A percentile compares a stretch with the other conserved stretches of the same genome.
These are phyloP conservation scores for Coenobita brevimanus DNA, from an alignment of 1,140 invertebrate species.

Conservation along the genomic window DNA sequence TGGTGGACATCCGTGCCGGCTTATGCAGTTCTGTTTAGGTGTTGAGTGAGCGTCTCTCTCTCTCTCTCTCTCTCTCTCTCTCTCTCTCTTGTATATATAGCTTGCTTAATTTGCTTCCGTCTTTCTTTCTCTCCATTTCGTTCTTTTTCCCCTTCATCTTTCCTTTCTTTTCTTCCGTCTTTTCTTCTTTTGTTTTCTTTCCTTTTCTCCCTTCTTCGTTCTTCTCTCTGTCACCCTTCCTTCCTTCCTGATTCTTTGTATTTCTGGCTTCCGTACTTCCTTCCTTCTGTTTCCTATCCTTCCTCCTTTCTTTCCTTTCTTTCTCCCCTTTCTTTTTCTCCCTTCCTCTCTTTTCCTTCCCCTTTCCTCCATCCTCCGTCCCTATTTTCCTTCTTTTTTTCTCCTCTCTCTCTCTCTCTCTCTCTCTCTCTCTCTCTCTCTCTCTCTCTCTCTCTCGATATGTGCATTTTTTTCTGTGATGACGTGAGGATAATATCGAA, in stretches of 20 bases:
- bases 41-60: no score
- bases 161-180: not conserved
- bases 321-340: not conserved
- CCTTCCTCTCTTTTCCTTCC: not conserved
- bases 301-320: conserved; percentile 6
- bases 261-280: not conserved
- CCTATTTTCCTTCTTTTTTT: not conserved
- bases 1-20: no score
- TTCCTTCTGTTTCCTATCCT: not conserved
- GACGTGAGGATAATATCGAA: no score
- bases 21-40: no score
- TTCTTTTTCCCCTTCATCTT: no score
- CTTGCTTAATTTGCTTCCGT: not conserved
- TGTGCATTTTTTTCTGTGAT: no score
- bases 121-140: not conserved
- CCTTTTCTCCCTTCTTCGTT: not conserved
- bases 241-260: not conserved
- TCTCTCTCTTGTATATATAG: not conserved
- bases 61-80: no score
- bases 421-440: conserved; percentile 27
- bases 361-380: not conserved
- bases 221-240: not conserved
- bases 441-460: conserved; percentile 9
- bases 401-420: conserved; percentile 19
- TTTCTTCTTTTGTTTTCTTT: not conserved